phyloP scores from a whole-genome alignment of 2,797 vertebrate species.

The Numenius phaeopus region DNA sequence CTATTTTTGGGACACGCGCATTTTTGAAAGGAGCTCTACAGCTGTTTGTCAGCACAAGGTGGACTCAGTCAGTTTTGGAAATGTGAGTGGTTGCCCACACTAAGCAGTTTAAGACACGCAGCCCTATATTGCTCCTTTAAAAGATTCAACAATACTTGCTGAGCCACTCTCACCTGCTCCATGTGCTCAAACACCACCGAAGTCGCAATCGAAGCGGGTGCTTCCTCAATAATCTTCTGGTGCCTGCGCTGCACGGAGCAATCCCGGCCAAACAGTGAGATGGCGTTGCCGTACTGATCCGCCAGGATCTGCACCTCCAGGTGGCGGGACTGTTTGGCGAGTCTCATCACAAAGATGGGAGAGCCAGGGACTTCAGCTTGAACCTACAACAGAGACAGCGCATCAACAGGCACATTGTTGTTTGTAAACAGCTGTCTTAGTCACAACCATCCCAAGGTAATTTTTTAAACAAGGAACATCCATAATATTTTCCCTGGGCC shows the following conservation, averaged over 20 bases:
- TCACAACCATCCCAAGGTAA: background rate
- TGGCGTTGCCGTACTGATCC: conserved; percentile 96
- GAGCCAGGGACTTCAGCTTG: conserved; percentile 86
- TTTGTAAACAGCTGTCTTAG: background rate
- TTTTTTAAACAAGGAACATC: background rate
- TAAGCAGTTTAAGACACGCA: background rate
- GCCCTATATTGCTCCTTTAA: rapidly evolving
- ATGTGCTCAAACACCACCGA: conserved; percentile 93
- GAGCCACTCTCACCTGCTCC: conserved; percentile 86
- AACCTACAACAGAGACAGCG: conserved; percentile 69
- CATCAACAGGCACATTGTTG: rapidly evolving
- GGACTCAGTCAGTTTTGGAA: background rate
- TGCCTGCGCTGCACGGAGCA: conserved; percentile 98
- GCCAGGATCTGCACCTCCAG: conserved; percentile 95
- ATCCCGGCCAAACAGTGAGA: conserved; percentile 96
- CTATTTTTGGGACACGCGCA: rapidly evolving
- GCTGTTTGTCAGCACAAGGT: background rate
- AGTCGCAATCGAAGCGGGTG: conserved; percentile 94
- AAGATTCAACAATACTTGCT: background rate
- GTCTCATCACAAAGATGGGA: conserved; percentile 91
- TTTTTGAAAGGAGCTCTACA: background rate
- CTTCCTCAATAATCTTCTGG: conserved; percentile 99
- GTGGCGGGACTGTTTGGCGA: conserved; percentile 96
- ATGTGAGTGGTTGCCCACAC: background rate
- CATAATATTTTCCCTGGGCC: background rate